Percentiles rank a stretch among this genome's conserved stretches.
Conservation (phyloP, 2,888 invertebrate species). For the Zhuqinia jingwanae region DNA sequence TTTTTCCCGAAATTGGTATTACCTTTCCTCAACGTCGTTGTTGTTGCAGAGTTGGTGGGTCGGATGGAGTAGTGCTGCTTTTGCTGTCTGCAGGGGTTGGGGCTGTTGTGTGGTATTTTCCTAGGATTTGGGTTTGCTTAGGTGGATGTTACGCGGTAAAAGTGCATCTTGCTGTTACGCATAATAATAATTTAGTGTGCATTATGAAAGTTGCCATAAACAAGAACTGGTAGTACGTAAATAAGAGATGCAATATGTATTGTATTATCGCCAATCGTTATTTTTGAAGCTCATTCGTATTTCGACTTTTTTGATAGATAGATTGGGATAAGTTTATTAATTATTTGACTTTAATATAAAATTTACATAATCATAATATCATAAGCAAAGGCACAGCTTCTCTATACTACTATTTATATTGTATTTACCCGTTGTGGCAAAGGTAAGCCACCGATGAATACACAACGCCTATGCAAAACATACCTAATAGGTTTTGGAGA, state of each 20-base stretch:
- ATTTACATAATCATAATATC: not conserved
- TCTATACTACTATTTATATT: not conserved
- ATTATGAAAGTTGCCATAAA: too few relatives aligned
- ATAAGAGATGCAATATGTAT: not conserved
- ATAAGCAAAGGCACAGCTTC: not conserved
- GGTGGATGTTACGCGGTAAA: constrained; percentile 15
- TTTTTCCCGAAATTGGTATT: constrained; percentile 41
- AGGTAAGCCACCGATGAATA: too few relatives aligned
- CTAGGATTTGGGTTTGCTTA: constrained; percentile 31
- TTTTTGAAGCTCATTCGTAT: not conserved
- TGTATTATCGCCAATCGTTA: not conserved
- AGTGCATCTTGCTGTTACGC: constrained; percentile 30
- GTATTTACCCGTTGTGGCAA: not conserved
- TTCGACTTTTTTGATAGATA: not conserved
- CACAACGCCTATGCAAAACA: not conserved
- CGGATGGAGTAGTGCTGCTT: not conserved
- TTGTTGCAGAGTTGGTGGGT: too few relatives aligned
- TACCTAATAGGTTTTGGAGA: not conserved
- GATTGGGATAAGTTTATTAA: not conserved
- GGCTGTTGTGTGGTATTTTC: not conserved
- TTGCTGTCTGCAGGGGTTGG: not conserved
- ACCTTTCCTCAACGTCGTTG: constrained; percentile 52
- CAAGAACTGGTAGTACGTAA: not conserved
- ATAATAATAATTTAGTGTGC: constrained; percentile 31
- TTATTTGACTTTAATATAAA: not conserved